Percentiles rank a stretch among this genome's conserved stretches.
Conservation (phyloP, 2,888 invertebrate species). For the Dicycla oo region DNA sequence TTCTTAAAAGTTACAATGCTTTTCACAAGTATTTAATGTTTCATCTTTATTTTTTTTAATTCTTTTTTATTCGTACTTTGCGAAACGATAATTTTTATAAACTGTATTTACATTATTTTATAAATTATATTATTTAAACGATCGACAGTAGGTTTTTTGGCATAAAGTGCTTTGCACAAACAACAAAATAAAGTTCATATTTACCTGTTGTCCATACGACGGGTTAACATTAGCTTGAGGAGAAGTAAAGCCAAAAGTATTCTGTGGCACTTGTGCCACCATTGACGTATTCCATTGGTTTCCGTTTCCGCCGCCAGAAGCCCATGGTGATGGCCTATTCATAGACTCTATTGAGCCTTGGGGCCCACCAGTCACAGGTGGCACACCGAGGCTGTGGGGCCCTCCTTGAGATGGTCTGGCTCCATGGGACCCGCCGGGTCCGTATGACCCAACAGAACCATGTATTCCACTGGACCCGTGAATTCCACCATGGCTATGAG, state of each 20-base stretch:
- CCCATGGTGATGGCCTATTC: conserved; percentile 64
- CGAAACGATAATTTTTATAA: too few species aligned
- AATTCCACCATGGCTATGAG: conserved; percentile 26
- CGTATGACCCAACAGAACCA: not conserved
- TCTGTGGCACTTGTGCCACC: conserved; percentile 60
- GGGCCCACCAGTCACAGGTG: conserved; percentile 17
- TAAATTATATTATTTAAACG: too few species aligned
- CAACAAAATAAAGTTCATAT: not conserved
- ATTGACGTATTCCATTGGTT: conserved; percentile 52
- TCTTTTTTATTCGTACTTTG: too few species aligned
- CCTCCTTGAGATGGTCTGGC: conserved; percentile 25
- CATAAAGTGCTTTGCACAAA: too few species aligned
- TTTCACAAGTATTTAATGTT: too few species aligned
- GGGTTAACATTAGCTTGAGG: conserved; percentile 49
- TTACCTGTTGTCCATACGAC: conserved; percentile 68
- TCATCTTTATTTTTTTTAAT: too few species aligned
- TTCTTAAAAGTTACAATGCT: too few species aligned
- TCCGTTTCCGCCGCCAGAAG: conserved; percentile 43
- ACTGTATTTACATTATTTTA: too few species aligned
- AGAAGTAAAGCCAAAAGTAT: conserved; percentile 45
- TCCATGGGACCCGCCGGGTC: conserved; percentile 23
- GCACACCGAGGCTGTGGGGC: conserved; percentile 25
- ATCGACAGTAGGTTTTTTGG: too few species aligned
- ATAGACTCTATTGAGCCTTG: conserved; percentile 36
- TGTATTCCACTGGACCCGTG: conserved; percentile 20